Conservation (phyloP, 1,140 invertebrate species). For the Liolophura sinensis region DNA sequence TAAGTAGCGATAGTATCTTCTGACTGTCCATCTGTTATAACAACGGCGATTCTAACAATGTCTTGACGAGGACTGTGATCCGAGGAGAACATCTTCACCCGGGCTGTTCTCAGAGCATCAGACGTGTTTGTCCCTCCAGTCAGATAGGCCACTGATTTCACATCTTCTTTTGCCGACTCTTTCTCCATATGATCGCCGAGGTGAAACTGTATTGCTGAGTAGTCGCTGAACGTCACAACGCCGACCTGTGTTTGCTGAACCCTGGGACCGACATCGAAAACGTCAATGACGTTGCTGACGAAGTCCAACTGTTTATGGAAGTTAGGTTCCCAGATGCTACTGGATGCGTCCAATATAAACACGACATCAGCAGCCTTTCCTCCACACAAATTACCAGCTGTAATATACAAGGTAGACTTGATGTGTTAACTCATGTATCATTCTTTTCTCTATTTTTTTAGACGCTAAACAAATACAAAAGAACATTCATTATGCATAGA, state of each 20-base stretch:
- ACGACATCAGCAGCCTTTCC: conserved; percentile 30
- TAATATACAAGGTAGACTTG: too few relatives aligned
- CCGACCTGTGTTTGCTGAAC: conserved; percentile 26
- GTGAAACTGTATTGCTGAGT: too few relatives aligned
- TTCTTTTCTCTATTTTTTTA: too few relatives aligned
- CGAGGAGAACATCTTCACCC: conserved; percentile 29
- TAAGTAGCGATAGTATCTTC: conserved; percentile 19
- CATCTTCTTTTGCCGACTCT: not conserved
- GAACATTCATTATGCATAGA: too few relatives aligned
- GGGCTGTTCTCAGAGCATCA: conserved; percentile 10
- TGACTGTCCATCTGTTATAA: conserved; percentile 42
- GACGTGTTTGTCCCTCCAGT: conserved; percentile 3
- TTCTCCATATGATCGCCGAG: too few relatives aligned
- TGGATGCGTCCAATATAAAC: conserved; percentile 35
- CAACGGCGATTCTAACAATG: conserved; percentile 30
- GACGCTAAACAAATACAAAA: too few relatives aligned
- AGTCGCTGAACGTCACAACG: conserved; percentile 34
- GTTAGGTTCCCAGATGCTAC: conserved; percentile 31
- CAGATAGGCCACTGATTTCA: conserved; percentile 1
- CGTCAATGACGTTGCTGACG: conserved; percentile 22
- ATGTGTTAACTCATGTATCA: too few relatives aligned
- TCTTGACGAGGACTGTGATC: conserved; percentile 25
- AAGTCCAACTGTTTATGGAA: conserved; percentile 29
- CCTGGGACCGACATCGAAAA: conserved; percentile 25
- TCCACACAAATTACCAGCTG: too few relatives aligned